Conservation (phyloP, 2,888 invertebrate species). For the Eurois occulta region DNA sequence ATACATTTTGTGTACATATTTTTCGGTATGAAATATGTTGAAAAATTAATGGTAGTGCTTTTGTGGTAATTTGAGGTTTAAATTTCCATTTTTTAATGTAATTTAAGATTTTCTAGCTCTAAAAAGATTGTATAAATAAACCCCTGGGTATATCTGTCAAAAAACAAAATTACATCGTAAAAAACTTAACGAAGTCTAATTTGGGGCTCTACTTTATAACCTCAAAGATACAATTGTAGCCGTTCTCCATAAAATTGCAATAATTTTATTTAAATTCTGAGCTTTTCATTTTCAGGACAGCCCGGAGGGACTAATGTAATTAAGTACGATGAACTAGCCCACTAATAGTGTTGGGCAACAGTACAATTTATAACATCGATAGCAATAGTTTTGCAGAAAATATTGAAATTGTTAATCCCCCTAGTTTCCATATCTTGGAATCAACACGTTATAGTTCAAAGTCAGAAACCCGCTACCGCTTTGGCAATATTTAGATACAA, state of each 20-base stretch:
- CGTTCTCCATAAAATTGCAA: constrained; percentile 61
- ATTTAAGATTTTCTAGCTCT: constrained; percentile 1
- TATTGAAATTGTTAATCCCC: too few species aligned
- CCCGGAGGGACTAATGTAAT: constrained; percentile 80
- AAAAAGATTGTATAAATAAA: constrained; percentile 5
- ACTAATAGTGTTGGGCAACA: constrained; percentile 26
- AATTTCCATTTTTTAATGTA: neutral
- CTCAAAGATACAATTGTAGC: constrained; percentile 47
- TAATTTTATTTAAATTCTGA: constrained; percentile 71
- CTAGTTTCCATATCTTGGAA: neutral
- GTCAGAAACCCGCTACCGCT: neutral
- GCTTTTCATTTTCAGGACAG: constrained; percentile 71
- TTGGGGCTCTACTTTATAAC: constrained; percentile 36
- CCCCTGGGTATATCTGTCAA: constrained; percentile 4
- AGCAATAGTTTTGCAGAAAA: constrained; percentile 8
- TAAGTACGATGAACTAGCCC: constrained; percentile 77
- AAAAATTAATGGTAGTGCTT: neutral
- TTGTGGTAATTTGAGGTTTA: neutral
- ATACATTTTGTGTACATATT: neutral
- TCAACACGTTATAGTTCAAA: neutral
- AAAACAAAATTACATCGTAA: constrained; percentile 30
- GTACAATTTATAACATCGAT: constrained; percentile 12
- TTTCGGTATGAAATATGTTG: neutral
- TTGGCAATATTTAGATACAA: neutral
- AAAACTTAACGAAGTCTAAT: constrained; percentile 35